Conservation (phyloP, 2,888 invertebrate genomes). For the Drosophila seclusa region DNA sequence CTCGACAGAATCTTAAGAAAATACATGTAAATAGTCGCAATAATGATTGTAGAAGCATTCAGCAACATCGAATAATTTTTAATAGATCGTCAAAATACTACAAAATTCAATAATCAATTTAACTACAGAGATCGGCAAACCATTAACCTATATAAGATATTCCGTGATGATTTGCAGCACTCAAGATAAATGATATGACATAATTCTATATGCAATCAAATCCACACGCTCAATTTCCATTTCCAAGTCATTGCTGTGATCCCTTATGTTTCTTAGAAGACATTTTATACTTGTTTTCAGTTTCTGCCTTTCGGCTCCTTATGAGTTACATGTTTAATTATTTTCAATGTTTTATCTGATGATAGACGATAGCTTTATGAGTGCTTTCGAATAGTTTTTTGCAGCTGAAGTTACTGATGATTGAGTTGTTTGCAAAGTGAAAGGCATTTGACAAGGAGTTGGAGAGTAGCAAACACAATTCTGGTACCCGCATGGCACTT, state of each 20-base stretch:
- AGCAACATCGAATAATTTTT: neutral
- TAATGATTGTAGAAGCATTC: neutral
- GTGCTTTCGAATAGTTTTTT: constrained; percentile 27
- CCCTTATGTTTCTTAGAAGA: neutral
- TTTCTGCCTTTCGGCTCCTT: neutral
- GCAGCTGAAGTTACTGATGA: constrained; percentile 22
- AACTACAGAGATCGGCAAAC: neutral
- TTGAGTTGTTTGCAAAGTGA: constrained; percentile 19
- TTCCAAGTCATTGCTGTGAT: neutral
- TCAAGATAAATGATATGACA: neutral
- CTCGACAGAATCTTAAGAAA: neutral
- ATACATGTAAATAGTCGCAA: neutral
- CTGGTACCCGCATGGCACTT: constrained; percentile 69
- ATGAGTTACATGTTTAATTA: constrained; percentile 26
- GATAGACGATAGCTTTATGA: constrained; percentile 4
- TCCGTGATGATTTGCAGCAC: neutral
- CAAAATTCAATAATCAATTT: neutral
- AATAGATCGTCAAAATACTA: neutral
- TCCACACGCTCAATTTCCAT: neutral
- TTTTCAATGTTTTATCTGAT: constrained; percentile 33
- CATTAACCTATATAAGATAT: neutral
- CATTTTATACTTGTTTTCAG: neutral
- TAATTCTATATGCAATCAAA: neutral
- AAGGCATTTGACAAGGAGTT: neutral
- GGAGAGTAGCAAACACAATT: constrained; percentile 34